Conservation (phyloP, 2,113 vertebrate genomes). For the Orthonyx spaldingii region DNA sequence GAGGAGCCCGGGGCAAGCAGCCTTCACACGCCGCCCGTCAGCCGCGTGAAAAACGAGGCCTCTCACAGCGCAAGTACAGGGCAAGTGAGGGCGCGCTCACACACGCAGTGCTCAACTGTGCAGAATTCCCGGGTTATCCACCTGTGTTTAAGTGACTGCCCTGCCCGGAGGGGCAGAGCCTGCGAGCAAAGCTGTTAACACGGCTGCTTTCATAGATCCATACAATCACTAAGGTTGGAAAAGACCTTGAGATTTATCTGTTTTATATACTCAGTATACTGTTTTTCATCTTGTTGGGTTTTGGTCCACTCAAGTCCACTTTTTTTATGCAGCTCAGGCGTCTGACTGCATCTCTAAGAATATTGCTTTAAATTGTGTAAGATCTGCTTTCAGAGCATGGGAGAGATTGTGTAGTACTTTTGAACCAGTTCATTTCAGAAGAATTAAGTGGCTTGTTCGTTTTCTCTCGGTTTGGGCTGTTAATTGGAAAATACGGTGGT, state of each 20-base stretch:
- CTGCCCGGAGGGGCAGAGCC: no score
- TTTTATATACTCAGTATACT: neutral
- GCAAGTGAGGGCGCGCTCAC: fast-evolving
- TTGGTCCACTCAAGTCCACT: fast-evolving
- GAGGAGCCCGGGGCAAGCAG: fast-evolving
- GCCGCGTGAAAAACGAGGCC: neutral
- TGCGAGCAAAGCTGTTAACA: fast-evolving
- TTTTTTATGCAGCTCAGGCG: fast-evolving
- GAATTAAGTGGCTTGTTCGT: fast-evolving
- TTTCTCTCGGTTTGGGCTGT: neutral
- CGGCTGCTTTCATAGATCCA: neutral
- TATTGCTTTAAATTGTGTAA: neutral
- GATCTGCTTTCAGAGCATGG: neutral
- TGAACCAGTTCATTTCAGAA: neutral
- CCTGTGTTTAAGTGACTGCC: fast-evolving
- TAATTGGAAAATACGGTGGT: neutral
- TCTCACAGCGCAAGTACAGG: fast-evolving
- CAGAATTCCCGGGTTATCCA: fast-evolving
- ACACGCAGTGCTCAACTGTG: fast-evolving
- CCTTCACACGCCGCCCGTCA: fast-evolving
- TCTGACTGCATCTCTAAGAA: fast-evolving
- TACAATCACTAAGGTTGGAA: neutral
- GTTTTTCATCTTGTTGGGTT: neutral
- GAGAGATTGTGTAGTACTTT: no score
- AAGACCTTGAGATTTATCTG: neutral